These are phyloP conservation scores for Gobionotothen gibberifrons DNA, from an alignment of 2,797 vertebrate species.

Conservation along the genomic window DNA sequence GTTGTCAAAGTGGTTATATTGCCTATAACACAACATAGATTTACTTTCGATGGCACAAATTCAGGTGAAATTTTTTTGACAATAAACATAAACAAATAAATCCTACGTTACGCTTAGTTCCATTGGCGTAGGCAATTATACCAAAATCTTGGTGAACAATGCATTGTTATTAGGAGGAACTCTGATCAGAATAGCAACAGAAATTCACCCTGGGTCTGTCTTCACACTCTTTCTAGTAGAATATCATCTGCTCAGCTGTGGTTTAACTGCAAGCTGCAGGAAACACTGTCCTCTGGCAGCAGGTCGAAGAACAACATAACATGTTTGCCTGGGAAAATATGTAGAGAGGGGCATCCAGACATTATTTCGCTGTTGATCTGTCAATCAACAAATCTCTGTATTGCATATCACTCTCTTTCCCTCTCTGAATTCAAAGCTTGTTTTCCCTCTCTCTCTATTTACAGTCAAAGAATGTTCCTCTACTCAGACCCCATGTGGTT, in stretches of 20 bases:
- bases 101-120: too few species aligned
- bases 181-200: not conserved
- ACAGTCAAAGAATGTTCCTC: slow-evolving; percentile 29
- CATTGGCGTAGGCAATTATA: not conserved
- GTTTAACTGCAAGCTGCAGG: not conserved
- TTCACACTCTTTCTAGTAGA: not conserved
- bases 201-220: not conserved
- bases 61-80: too few species aligned
- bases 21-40: not conserved
- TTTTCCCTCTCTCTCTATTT: slow-evolving; percentile 11
- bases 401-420: slow-evolving; percentile 9
- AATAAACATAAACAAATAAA: too few species aligned
- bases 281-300: slow-evolving; percentile 12
- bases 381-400: slow-evolving; percentile 11
- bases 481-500: slow-evolving; percentile 13
- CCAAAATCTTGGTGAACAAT: not conserved
- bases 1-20: not conserved
- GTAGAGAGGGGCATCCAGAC: not conserved
- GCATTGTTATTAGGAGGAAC: not conserved
- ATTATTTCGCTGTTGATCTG: not conserved
- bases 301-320: not conserved
- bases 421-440: not conserved
- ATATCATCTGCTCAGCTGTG: not conserved
- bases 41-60: too few species aligned
- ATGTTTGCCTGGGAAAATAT: not conserved